Conservation (phyloP, 2,888 invertebrate species). For the Caenorhabditis sp. region DNA sequence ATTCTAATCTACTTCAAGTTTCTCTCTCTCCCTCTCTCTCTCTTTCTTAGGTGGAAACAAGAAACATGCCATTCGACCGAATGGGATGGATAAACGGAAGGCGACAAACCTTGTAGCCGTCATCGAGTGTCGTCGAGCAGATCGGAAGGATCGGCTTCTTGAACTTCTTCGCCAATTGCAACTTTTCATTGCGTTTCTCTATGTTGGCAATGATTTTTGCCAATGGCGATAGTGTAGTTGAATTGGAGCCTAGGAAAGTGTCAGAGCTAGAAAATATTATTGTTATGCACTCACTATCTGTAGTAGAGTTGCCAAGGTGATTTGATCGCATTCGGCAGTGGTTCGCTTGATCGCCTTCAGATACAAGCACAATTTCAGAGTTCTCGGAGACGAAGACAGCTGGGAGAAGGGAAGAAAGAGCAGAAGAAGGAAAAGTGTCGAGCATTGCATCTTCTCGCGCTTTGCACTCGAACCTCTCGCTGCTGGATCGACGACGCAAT, state of each 20-base stretch:
- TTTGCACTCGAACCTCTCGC: constrained; percentile 24
- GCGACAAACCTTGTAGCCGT: constrained; percentile 38
- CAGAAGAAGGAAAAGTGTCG: constrained; percentile 20
- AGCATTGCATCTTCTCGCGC: constrained; percentile 22
- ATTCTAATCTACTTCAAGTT: constrained; percentile 41
- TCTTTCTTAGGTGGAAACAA: constrained; percentile 36
- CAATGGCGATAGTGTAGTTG: constrained; percentile 35
- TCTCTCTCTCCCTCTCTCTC: too few species aligned
- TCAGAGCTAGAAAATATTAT: too few species aligned
- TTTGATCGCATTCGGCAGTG: constrained; percentile 34
- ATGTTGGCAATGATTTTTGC: constrained; percentile 55
- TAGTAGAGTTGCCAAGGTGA: constrained; percentile 15
- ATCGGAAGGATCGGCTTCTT: constrained; percentile 19
- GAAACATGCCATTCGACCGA: not conserved
- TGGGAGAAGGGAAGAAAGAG: constrained; percentile 5
- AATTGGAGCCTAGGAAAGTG: too few species aligned
- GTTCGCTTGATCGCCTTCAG: constrained; percentile 40
- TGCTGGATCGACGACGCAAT: constrained; percentile 12
- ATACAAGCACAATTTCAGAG: constrained; percentile 42
- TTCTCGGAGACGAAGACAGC: constrained; percentile 37
- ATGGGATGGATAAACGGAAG: not conserved
- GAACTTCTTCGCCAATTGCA: constrained; percentile 21
- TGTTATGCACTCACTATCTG: too few species aligned
- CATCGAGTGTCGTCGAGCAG: constrained; percentile 20
- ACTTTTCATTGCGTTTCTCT: constrained; percentile 46